Percentiles rank a stretch among this genome's conserved stretches.
These are phyloP conservation scores for Limosa lapponica DNA, from an alignment of 2,797 vertebrate species.

Conservation along the genomic window DNA sequence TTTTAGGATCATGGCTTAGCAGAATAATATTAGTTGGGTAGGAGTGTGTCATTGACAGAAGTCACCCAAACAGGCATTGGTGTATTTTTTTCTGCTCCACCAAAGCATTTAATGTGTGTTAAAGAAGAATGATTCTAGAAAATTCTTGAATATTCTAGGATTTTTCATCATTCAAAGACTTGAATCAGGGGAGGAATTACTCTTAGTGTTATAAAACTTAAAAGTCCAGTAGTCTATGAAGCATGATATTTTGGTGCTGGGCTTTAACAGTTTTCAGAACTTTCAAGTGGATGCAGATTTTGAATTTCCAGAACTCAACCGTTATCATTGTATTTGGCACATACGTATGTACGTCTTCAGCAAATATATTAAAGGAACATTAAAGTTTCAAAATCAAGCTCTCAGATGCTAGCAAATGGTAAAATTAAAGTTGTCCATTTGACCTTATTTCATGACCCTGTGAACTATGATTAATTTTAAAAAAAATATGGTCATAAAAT, in stretches of 20 bases:
- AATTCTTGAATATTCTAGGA: not conserved
- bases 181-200: not conserved
- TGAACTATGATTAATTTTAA: not conserved
- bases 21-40: not conserved
- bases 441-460: not conserved
- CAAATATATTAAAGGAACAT: not conserved
- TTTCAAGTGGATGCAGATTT: not conserved
- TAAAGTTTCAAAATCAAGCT: not conserved
- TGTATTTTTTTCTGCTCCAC: not conserved
- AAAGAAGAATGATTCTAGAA: not conserved
- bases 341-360: not conserved
- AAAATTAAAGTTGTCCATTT: not conserved
- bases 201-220: not conserved
- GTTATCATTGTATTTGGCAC: not conserved
- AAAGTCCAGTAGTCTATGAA: not conserved
- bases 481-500: not conserved
- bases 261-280: not conserved
- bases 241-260: not conserved
- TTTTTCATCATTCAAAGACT: not conserved
- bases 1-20: not conserved
- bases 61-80: not conserved
- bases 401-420: not conserved
- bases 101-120: not conserved
- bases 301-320: not conserved
- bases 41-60: not conserved